Evolutionary conservation across 2,888 invertebrate species (phyloP), one percentile per base, ranked within the genome.

Genomic region (Aporophyla nigra): DNA sequence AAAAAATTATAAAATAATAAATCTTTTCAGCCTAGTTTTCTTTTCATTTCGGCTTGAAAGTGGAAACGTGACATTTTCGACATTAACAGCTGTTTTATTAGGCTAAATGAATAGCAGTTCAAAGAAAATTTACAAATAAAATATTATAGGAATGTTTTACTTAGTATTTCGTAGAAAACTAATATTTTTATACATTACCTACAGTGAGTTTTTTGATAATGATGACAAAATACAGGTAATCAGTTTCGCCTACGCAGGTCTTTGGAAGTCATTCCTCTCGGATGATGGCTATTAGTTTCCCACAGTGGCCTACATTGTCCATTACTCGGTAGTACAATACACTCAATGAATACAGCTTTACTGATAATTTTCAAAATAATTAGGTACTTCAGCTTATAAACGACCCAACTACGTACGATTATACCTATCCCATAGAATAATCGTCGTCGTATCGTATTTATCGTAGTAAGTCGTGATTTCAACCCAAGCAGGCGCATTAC

Each of bases 51-150:
- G 40, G 5, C 14, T 58, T 16, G 43, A 54, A 46, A 71, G 59
- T 56, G 27, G 21, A 21, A 65, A 27, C 1, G 65, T 70, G 67
- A 69, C 69, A 61, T 61, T 68, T 69, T 5, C 66, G 86, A 86
- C 63, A 61, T 70, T 86, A 67, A 71, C 56, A 73, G 24, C 33
- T 1, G 9, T 86, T 73, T 71, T 71, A 73, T 71, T 66, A 21
- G 53, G 14, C 24, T 14, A 21, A 78, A 43, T 27, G 19, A 76
- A 14, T 9, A 54, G n/a, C 14, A 54, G 65, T 59, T 83, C 68
- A 68, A 83, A 66, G 54, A 51, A 78, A 67, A 78, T 19, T 5
- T 12, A 14, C 19, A 14, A 68, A 67, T 62, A 43, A 83, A 56
- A 68, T 58, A 78, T 62, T 62, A n/a, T 7, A 40, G 7, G 14